Evolutionary conservation across 2,797 vertebrate genomes (phyloP).

Genomic region (Jordanella pulchra): DNA sequence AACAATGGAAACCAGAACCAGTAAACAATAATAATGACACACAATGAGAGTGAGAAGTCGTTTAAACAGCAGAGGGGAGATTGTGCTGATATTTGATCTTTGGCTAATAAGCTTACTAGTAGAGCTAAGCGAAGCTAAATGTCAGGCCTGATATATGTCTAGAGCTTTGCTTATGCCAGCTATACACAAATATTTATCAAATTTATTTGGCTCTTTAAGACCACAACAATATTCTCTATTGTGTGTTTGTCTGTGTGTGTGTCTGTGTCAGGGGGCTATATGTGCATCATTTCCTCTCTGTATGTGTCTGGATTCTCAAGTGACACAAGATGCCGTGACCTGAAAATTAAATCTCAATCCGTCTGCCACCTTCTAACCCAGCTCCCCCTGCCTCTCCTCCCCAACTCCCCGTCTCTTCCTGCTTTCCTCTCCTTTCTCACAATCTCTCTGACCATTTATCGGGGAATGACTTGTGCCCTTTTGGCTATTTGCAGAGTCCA

Average conservation of each 20-base stretch:
- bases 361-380: constrained; percentile 73
- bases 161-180: constrained; percentile 74
- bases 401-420: background rate
- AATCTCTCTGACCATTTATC: constrained; percentile 60
- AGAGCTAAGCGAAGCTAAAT: constrained; percentile 73
- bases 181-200: constrained; percentile 53
- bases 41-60: constrained; percentile 20
- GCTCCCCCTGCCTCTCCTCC: background rate
- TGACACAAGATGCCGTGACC: constrained; percentile 76
- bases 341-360: constrained; percentile 78
- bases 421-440: constrained; percentile 16
- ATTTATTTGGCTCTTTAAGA: constrained; percentile 22
- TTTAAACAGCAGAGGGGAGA: constrained; percentile 51
- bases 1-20: constrained; percentile 7
- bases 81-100: constrained; percentile 78
- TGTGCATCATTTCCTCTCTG: constrained; percentile 60
- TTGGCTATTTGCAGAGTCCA: constrained; percentile 69
- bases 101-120: constrained; percentile 77
- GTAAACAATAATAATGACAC: constrained; percentile 3
- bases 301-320: constrained; percentile 74
- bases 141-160: constrained; percentile 77
- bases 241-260: constrained; percentile 48
- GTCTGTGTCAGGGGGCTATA: constrained; percentile 23
- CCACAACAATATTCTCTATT: constrained; percentile 26
- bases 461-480: constrained; percentile 67